phyloP scores from a whole-genome alignment of 2,113 vertebrate species.

The Polypterus senegalus region DNA sequence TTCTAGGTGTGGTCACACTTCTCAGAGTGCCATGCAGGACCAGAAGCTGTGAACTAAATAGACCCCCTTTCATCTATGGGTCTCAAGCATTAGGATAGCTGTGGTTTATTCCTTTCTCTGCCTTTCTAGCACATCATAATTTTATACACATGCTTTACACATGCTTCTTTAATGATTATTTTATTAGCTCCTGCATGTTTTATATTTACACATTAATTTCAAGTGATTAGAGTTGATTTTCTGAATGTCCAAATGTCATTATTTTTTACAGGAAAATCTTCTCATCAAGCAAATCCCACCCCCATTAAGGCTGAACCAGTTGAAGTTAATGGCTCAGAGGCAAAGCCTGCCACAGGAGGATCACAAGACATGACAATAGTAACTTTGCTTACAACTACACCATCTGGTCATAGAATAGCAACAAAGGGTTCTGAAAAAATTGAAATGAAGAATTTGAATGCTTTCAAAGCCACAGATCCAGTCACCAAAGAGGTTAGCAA shows the following conservation, averaged over 20 bases:
- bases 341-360: neutral
- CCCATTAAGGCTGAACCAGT: constrained; percentile 24
- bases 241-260: neutral
- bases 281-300: constrained; percentile 12
- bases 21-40: too few species aligned
- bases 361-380: constrained; percentile 24
- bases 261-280: constrained; percentile 29
- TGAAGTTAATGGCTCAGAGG: constrained; percentile 20
- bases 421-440: constrained; percentile 46
- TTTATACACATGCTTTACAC: too few species aligned
- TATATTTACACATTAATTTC: too few species aligned
- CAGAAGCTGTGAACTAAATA: too few species aligned
- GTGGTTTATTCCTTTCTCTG: too few species aligned
- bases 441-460: constrained; percentile 39
- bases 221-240: too few species aligned
- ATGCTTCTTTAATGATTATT: too few species aligned
- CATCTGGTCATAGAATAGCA: constrained; percentile 57
- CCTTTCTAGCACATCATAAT: too few species aligned
- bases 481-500: constrained; percentile 56
- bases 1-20: too few species aligned
- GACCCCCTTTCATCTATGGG: too few species aligned
- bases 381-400: constrained; percentile 74
- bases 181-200: too few species aligned
- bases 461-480: constrained; percentile 64
- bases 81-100: too few species aligned